Percentiles rank a stretch among this genome's conserved stretches.
Conservation (phyloP, 2,113 vertebrate genomes). For the Caretta caretta region DNA sequence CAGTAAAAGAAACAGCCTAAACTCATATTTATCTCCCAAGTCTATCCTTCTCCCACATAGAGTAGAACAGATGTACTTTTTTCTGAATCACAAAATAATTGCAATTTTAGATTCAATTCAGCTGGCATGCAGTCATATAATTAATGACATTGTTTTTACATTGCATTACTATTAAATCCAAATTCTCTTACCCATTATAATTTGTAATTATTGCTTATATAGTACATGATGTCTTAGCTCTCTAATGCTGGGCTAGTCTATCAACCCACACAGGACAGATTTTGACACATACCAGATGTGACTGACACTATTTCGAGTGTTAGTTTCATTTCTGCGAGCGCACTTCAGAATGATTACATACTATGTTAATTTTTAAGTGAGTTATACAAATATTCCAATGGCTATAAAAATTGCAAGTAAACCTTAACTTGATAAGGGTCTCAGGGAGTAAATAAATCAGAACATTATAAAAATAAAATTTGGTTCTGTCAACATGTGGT, state of each 20-base stretch:
- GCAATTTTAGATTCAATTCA: neutral
- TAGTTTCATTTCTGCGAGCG: neutral
- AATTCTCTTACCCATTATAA: neutral
- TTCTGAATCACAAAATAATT: neutral
- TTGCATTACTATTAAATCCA: neutral
- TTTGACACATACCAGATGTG: neutral
- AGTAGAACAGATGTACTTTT: neutral
- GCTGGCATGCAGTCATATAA: neutral
- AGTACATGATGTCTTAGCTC: neutral
- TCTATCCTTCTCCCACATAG: neutral
- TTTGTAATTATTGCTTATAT: neutral
- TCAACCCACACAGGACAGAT: neutral
- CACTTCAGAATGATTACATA: neutral
- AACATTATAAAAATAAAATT: neutral
- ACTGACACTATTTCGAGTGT: neutral
- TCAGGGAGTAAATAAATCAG: neutral
- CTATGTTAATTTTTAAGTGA: neutral
- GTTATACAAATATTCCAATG: neutral
- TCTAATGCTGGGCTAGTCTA: neutral
- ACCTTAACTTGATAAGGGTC: neutral
- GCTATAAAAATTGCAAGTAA: neutral
- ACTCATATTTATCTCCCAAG: neutral
- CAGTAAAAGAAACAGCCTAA: neutral
- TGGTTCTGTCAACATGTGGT: neutral
- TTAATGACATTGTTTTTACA: neutral